Evolutionary conservation across 2,888 invertebrate species (phyloP), one percentile per base, ranked within the genome.

Genomic region (Callimorpha dominula): DNA sequence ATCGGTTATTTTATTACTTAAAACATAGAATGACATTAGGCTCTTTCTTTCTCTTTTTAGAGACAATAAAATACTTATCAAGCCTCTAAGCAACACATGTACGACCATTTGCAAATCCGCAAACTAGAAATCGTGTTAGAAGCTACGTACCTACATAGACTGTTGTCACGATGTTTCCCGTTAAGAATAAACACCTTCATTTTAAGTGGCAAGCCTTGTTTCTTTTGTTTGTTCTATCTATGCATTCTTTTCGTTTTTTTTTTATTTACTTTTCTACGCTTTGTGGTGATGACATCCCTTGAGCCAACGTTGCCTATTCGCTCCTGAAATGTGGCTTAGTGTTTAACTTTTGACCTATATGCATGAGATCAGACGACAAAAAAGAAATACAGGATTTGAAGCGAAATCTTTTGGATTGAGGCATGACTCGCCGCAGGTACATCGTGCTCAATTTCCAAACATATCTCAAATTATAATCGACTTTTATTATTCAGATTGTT

Each of bases 401-500:
- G 4, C 54, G 1, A 54, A 54, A 0, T 8, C 8, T 54, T 54
- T 60, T 60, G n/a, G 11, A 60, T 9, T 20, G 31, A 20, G 7
- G 31, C 31, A 65, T 4, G 7, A 12, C 20, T 11, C 20, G 14
- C 12, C 20, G 65, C 15, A 65, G 40, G 5, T 57, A 11, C 17
- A 20, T 31, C 4, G 12, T 43, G 20, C 5, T 31, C 31, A 68
- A 14, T 69, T n/a, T 63, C 42, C 50, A 69, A 69, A 62, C 63
- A 50, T 31, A 70, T 70, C 70, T 70, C 31, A 46, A 43, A 70
- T 65, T 42, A 62, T 63, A 67, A 74, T 81, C 49, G 31, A 60
- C 57, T 14, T 57, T 64, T 64, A 71, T 50, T 70, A 70, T 62
- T 73, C n/a, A 68, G 60, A 78, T 76, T 82, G 70, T 78, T 76